Evolutionary conservation across 2,888 invertebrate genomes (phyloP), one percentile per base, ranked within the genome.

Genomic region (Eubasilissa splendida): DNA sequence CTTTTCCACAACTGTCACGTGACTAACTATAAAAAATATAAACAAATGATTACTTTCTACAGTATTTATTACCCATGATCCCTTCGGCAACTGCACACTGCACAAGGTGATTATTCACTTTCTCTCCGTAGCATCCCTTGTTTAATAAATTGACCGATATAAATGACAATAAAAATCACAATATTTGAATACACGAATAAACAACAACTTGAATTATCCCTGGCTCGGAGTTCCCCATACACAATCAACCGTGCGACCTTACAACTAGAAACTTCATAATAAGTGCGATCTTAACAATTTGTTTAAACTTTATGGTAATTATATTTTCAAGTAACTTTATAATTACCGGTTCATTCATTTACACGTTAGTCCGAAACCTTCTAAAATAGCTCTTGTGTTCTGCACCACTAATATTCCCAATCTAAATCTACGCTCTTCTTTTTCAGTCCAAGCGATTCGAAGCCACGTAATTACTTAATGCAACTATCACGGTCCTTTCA

Each of bases 221-320:
- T 78, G 82, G 82, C 82, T 80, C 82, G 82, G 82, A 82, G 76
- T 60, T 78, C n/a, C 54, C 33, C 66, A 12, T 33, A 71, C n/a
- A 7, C 60, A 12, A 59, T 63, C 78, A 52, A 73, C 80, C 73
- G 80, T 82, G 80, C 80, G 33, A 60, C 58, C 68, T 82, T 80
- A 82, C 66, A 66, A 50, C 78, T 80, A 83, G 58, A 74, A 60
- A 79, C 74, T 66, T 81, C 68, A 56, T 81, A 74, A 76, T 79
- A 70, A 56, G 83, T 83, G 83, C 81, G 73, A 71, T 75, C 83
- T 83, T 83, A 83, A 81, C 80, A 83, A 83, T 77, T 80, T 79
- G 80, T 81, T 75, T 80, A 77, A 77, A 70, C 50, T 50, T 77
- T 71, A 76, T 68, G 31, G 70, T 77, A 77, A 56, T 76, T 59